These are phyloP conservation scores for Aphaenogaster floridana DNA, from an alignment of 1,140 invertebrate genomes.

Conservation along the genomic window DNA sequence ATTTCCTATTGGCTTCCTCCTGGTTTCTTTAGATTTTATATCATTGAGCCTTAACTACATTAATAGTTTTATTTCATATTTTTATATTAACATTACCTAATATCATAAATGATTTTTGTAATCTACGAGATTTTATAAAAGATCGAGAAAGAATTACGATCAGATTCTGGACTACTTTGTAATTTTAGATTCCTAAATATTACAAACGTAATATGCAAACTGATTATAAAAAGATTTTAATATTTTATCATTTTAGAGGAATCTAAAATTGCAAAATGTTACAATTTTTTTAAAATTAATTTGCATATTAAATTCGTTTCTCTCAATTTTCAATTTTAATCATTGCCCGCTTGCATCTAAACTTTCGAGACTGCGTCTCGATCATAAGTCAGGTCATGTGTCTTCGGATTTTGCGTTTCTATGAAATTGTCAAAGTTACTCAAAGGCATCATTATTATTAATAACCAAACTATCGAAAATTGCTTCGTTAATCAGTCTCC, in stretches of 20 bases:
- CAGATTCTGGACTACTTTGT: background rate
- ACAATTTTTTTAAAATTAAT: background rate
- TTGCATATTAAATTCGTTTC: background rate
- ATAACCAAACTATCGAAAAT: conserved; percentile 58
- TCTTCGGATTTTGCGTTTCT: conserved; percentile 19
- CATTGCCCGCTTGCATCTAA: background rate
- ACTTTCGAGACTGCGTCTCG: background rate
- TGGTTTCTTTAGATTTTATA: too few species aligned
- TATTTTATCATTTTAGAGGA: background rate
- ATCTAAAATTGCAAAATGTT: conserved; percentile 1
- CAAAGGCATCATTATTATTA: conserved; percentile 53
- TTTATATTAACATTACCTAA: background rate
- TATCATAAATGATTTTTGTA: background rate
- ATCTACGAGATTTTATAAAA: background rate
- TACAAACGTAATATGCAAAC: too few species aligned
- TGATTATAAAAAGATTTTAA: too few species aligned
- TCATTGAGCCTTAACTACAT: too few species aligned
- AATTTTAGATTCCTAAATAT: too few species aligned
- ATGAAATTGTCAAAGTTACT: conserved; percentile 43
- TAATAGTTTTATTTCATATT: background rate
- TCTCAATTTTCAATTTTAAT: background rate
- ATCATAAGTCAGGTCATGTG: background rate
- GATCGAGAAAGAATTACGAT: background rate
- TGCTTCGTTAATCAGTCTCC: conserved; percentile 50
- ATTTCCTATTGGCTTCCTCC: too few species aligned